Evolutionary conservation across 1,140 invertebrate genomes (phyloP), one percentile per base, ranked within the genome.

Genomic region (Hirudo medicinalis): DNA sequence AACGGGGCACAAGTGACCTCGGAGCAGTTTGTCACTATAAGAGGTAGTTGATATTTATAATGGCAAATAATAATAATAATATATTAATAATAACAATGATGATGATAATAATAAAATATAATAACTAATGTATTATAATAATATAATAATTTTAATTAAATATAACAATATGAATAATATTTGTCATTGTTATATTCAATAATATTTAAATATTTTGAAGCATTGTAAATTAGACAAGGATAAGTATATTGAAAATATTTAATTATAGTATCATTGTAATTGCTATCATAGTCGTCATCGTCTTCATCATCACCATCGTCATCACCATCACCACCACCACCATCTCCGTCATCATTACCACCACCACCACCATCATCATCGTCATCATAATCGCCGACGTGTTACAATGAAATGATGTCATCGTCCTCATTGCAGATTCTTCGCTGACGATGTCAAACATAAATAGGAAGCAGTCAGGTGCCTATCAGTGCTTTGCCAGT

Each of bases 401-500:
- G 11, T 63, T 11, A 63, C 11, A 11, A 13, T 1, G 8, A 13
- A 13, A 22, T 63, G 11, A 63, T 63, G 22, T 4, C 11, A 25
- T 2, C 2, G 15, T 13, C 19, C 19, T n/a, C 4, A 25, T 6
- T 11, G 11, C 57, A 63, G 57, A 63, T 20, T 25, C 57, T 3
- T 25, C 57, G 2, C 8, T 63, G 22, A 63, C 57, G 3, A 25
- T 63, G 29, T 63, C 57, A 63, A 63, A 63, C 57, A n/a, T 63
- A 4, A 63, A 63, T 15, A 2, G 29, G 29, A 63, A 63, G 19
- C 57, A 63, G 19, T 22, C 22, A 0, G 57, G 57, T 32, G 29
- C 29, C 57, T 63, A 63, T 20, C 57, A 63, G 29, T 63, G 57
- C 57, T 63, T 63, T 20, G 57, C 57, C 57, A 63, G 57, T 20